Evolutionary conservation across 37 sponge, comb jelly and placozoan species (phyloP).

Genomic region (Axinella damicornis): DNA sequence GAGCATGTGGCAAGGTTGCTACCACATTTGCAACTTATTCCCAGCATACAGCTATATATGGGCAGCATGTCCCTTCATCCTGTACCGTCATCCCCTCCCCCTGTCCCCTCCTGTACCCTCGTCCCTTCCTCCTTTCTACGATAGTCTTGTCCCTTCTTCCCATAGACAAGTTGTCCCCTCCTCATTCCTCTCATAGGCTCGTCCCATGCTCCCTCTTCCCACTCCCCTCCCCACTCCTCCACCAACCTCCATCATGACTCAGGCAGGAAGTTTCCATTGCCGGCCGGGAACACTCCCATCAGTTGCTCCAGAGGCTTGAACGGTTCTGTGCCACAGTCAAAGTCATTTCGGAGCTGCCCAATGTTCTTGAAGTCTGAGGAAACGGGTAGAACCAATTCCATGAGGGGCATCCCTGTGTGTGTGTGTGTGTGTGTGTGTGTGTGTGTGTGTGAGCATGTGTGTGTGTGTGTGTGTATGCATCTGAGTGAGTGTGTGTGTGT

Average conservation of each 20-base stretch:
- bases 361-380: conserved; percentile 97
- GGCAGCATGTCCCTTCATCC: too few relatives aligned
- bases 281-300: conserved; percentile 99
- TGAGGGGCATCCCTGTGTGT: conserved; percentile 91
- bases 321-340: conserved; percentile 75
- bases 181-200: too few relatives aligned
- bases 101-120: too few relatives aligned
- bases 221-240: too few relatives aligned
- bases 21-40: too few relatives aligned
- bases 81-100: too few relatives aligned
- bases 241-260: conserved; percentile 89
- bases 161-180: too few relatives aligned
- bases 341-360: conserved; percentile 64
- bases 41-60: too few relatives aligned
- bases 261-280: conserved; percentile 94
- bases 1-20: too few relatives aligned
- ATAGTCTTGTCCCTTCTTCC: too few relatives aligned
- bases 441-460: too few relatives aligned
- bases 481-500: background rate
- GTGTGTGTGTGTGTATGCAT: conserved; percentile 8
- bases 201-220: background rate
- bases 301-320: conserved; percentile 98
- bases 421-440: background rate
- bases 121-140: too few relatives aligned
- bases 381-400: conserved; percentile 99